These are phyloP conservation scores for Thalassoma bifasciatum DNA, from an alignment of 2,113 vertebrate species.

Conservation along the genomic window DNA sequence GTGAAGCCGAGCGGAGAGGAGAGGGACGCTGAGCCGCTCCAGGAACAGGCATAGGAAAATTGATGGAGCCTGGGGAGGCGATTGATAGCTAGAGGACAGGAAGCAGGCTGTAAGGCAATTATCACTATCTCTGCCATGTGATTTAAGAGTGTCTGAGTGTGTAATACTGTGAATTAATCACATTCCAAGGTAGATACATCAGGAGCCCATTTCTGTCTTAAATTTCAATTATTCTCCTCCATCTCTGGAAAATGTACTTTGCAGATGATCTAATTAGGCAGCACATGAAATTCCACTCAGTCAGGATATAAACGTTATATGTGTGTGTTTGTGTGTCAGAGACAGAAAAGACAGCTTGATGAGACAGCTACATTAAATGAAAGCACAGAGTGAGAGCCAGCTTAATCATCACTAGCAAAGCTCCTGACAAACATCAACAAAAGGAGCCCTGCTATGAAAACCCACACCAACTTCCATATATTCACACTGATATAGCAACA, in stretches of 20 bases:
- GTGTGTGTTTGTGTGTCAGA: neutral
- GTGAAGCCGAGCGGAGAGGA: constrained; percentile 34
- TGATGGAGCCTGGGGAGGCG: constrained; percentile 74
- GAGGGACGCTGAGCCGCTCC: constrained; percentile 28
- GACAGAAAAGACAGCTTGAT: constrained; percentile 17
- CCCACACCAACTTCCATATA: neutral
- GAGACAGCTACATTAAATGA: constrained; percentile 19
- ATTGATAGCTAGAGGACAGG: constrained; percentile 80
- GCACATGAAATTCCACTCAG: constrained; percentile 44
- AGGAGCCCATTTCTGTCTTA: constrained; percentile 61
- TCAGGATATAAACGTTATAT: constrained; percentile 21
- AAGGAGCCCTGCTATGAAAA: neutral
- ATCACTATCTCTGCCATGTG: constrained; percentile 75
- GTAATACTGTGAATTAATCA: constrained; percentile 79
- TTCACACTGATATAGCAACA: neutral
- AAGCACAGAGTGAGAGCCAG: neutral
- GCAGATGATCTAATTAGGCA: constrained; percentile 43
- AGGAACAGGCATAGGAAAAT: constrained; percentile 70
- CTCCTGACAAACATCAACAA: constrained; percentile 1
- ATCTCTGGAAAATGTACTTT: constrained; percentile 52
- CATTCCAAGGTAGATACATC: constrained; percentile 59
- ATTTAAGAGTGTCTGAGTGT: constrained; percentile 74
- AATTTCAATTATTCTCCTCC: constrained; percentile 67
- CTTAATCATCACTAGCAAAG: constrained; percentile 38
- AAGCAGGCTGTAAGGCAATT: constrained; percentile 81